Conservation (phyloP, 2,888 invertebrate species). For the Lochmaea capreae region DNA sequence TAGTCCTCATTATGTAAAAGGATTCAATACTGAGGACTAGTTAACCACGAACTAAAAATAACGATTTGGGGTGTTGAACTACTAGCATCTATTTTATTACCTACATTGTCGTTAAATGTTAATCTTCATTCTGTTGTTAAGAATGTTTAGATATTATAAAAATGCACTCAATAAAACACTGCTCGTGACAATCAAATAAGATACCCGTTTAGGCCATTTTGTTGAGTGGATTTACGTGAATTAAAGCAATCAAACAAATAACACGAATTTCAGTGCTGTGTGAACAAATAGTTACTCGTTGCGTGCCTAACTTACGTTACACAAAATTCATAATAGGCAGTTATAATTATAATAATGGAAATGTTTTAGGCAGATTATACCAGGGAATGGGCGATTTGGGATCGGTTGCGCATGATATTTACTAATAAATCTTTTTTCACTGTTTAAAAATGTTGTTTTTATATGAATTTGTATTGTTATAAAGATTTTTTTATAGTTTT, state of each 20-base stretch:
- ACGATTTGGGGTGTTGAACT: too few species aligned
- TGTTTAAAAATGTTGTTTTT: constrained; percentile 5
- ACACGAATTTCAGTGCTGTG: constrained; percentile 15
- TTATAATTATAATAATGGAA: constrained; percentile 53
- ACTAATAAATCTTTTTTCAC: constrained; percentile 42
- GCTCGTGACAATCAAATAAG: not conserved
- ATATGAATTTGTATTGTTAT: not conserved
- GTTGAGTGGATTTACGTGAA: constrained; percentile 7
- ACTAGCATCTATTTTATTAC: too few species aligned
- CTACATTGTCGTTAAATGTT: too few species aligned
- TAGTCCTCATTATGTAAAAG: too few species aligned
- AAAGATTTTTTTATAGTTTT: not conserved
- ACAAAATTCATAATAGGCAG: constrained; percentile 49
- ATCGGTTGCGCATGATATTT: constrained; percentile 43
- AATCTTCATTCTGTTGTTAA: too few species aligned
- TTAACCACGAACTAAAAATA: too few species aligned
- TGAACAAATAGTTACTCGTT: constrained; percentile 20
- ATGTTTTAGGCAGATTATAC: constrained; percentile 48
- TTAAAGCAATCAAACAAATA: constrained; percentile 9
- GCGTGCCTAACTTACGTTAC: constrained; percentile 46
- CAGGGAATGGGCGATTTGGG: constrained; percentile 43
- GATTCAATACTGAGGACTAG: too few species aligned
- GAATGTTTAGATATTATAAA: too few species aligned
- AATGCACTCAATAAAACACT: not conserved
- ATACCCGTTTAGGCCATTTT: not conserved